phyloP scores from a whole-genome alignment of 1,140 invertebrate species.

The Drosophila navojoa region DNA sequence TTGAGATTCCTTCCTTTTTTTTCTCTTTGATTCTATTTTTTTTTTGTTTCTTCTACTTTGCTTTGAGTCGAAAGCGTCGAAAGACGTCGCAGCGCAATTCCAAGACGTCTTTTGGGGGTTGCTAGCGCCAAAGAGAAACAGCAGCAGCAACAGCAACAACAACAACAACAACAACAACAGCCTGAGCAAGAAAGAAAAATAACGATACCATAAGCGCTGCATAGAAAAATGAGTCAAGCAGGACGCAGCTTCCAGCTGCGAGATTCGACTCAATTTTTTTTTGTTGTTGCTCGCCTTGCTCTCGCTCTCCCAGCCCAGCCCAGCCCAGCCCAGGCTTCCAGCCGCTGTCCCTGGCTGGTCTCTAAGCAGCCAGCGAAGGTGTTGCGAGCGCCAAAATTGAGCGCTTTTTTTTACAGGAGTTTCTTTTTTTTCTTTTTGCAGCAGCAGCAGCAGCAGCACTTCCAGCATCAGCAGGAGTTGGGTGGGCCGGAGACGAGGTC shows the following conservation, averaged over 20 bases:
- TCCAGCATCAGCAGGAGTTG: neutral
- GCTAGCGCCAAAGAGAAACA: conserved; percentile 23
- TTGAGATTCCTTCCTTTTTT: conserved; percentile 40
- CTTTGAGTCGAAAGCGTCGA: conserved; percentile 57
- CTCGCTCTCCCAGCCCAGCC: too few relatives aligned
- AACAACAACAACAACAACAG: conserved; percentile 15
- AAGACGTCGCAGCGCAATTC: conserved; percentile 47
- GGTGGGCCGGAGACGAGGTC: neutral
- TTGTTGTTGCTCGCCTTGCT: neutral
- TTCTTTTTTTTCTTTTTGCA: conserved; percentile 14
- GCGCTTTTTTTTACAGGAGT: conserved; percentile 57
- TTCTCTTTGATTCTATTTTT: conserved; percentile 25
- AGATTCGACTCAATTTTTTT: conserved; percentile 42
- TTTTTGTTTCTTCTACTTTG: neutral
- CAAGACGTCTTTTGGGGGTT: conserved; percentile 61
- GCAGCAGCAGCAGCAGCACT: neutral
- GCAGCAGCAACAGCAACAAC: conserved; percentile 16
- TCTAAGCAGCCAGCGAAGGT: conserved; percentile 53
- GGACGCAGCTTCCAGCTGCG: conserved; percentile 26
- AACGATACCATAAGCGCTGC: conserved; percentile 8
- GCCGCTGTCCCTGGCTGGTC: neutral
- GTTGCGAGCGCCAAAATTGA: conserved; percentile 66
- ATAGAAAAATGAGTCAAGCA: conserved; percentile 33
- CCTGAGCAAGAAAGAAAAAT: neutral
- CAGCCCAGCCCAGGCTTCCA: neutral